Evolutionary conservation across 1,140 invertebrate species (phyloP).

Genomic region (Micrasema longulum): DNA sequence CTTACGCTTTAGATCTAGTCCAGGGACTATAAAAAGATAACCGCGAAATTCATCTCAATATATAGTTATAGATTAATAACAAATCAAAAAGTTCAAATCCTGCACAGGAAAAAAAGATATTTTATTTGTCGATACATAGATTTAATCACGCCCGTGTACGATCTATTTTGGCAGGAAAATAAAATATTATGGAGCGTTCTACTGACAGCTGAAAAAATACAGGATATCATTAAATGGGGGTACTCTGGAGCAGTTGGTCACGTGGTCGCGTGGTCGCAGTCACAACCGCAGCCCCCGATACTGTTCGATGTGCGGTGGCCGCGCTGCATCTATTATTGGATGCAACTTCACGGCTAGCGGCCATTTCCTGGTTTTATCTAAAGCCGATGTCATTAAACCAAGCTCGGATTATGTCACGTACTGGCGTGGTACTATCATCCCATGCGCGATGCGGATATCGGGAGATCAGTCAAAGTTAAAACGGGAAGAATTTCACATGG

Average conservation of each 20-base stretch:
- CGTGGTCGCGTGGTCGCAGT: neutral
- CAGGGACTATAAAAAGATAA: no score
- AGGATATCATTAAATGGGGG: conserved; percentile 12
- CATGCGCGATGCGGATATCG: neutral
- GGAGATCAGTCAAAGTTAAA: no score
- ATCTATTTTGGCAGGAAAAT: no score
- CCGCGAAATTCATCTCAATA: no score
- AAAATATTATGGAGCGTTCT: neutral
- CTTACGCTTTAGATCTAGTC: no score
- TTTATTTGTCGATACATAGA: no score
- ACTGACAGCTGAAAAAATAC: conserved; percentile 31
- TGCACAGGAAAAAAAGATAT: no score
- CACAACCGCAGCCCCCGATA: neutral
- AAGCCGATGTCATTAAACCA: conserved; percentile 34
- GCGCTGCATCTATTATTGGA: conserved; percentile 46
- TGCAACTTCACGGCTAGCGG: conserved; percentile 15
- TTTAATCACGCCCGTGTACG: no score
- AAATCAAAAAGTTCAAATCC: no score
- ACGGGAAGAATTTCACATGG: no score
- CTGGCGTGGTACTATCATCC: neutral
- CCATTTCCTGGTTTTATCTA: conserved; percentile 43
- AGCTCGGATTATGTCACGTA: conserved; percentile 8
- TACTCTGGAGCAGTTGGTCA: neutral
- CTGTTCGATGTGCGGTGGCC: conserved; percentile 23
- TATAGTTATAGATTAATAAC: no score